Conservation (phyloP, 2,797 vertebrate genomes). For the Brotula barbata region DNA sequence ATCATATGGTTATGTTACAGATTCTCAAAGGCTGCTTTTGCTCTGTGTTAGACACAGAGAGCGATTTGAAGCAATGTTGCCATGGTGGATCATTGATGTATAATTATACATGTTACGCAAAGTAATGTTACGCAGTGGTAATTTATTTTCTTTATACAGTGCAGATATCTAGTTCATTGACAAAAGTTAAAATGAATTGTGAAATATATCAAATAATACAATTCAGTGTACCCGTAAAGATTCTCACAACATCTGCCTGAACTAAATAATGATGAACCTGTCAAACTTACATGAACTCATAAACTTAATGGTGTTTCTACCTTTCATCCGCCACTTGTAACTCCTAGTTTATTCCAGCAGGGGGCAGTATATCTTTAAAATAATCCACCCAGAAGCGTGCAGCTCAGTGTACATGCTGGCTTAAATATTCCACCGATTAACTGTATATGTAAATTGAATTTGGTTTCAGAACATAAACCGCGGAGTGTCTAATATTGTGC, state of each 20-base stretch:
- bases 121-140: slow-evolving; percentile 21
- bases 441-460: neutral
- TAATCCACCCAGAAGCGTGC: neutral
- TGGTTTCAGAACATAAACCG: neutral
- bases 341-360: slow-evolving; percentile 35
- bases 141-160: neutral
- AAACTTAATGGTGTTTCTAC: too few species aligned
- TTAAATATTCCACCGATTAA: neutral
- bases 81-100: slow-evolving; percentile 13
- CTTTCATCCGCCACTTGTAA: slow-evolving; percentile 9
- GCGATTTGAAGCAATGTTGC: slow-evolving; percentile 5
- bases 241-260: too few species aligned
- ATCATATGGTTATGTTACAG: neutral
- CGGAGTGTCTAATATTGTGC: neutral
- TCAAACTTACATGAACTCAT: too few species aligned
- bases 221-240: too few species aligned
- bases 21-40: neutral
- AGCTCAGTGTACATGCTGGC: neutral
- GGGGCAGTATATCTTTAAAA: slow-evolving; percentile 50
- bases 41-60: too few species aligned
- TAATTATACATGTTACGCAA: slow-evolving; percentile 28
- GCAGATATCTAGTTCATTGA: too few species aligned
- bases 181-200: too few species aligned
- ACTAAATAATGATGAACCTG: too few species aligned
- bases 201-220: too few species aligned